Evolutionary conservation across 2,888 invertebrate genomes (phyloP), one percentile per base, ranked within the genome.

Genomic region (Hybos culiciformis): DNA sequence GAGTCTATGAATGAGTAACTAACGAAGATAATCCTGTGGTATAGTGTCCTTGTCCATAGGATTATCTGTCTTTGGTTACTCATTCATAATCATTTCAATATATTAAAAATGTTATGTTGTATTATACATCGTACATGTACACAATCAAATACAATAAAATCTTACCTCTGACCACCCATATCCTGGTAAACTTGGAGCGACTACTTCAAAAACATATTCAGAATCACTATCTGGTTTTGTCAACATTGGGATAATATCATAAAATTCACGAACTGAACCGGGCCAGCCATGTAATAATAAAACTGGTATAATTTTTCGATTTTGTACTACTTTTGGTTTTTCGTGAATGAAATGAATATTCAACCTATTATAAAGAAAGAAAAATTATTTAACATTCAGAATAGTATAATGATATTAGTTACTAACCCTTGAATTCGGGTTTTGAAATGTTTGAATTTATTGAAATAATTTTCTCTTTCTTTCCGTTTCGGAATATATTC

Each of bases 271-370:
- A 3, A 88, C 72, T 0, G 84, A 85, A 1, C 90, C 87, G 1
- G 91, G 90, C 92, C 92, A 92, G 31, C 92, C 92, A 59, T 93
- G 91, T 14, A 84, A 63, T 38, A 92, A 53, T 4, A 66, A 21
- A 3, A 66, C 55, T 14, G 66, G 66, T 46, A 64, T 64, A 45
- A 61, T 60, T 40, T 55, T 50, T 57, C 54, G 68, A 17, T 56
- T 59, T 24, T 53, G 54, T 31, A 65, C 62, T 14, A 62, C 56
- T 8, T 59, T 55, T 5, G 78, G 77, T 61, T 77, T 80, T 2
- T 73, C 70, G 51, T 77, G 80, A 15, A 83, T 59, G 57, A 76
- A 85, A 56, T 83, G 80, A 46, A 84, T 71, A 47, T 78, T 69
- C 9, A 26, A 12, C 12, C 26, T 26, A 9, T 21, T n/a, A 18